A percentile compares a stretch with the other conserved stretches of the same genome.
Conservation (phyloP, 1,140 invertebrate species). For the Drosophila eugracilis region DNA sequence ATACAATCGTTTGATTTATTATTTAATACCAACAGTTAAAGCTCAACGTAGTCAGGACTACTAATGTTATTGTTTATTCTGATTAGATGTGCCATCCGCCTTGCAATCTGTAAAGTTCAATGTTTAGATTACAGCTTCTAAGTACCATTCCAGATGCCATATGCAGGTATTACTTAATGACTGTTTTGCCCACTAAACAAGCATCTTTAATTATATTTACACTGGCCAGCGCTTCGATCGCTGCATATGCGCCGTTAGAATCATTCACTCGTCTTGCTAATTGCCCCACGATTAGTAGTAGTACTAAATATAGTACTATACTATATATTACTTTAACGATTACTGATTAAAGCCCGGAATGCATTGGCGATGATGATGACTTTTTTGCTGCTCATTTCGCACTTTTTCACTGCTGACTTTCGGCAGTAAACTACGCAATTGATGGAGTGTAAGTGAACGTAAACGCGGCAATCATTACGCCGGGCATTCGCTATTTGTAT, state of each 20-base stretch:
- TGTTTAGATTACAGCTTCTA: not conserved
- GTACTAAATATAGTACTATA: slow-evolving; percentile 27
- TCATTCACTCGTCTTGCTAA: slow-evolving; percentile 36
- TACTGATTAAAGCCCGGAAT: slow-evolving; percentile 18
- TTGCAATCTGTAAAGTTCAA: not conserved
- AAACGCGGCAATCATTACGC: slow-evolving; percentile 27
- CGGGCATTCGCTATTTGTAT: slow-evolving; percentile 68
- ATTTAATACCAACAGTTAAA: too few relatives aligned
- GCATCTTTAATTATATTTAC: slow-evolving; percentile 36
- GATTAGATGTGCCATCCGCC: not conserved
- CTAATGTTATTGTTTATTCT: not conserved
- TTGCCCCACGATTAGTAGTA: slow-evolving; percentile 19
- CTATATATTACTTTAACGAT: not conserved
- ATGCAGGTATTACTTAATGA: not conserved
- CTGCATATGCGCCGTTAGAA: slow-evolving; percentile 20
- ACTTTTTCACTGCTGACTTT: slow-evolving; percentile 10
- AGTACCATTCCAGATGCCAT: not conserved
- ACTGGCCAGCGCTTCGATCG: slow-evolving; percentile 8
- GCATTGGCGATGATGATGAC: slow-evolving; percentile 22
- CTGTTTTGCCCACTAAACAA: slow-evolving; percentile 17
- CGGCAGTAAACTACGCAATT: slow-evolving; percentile 62
- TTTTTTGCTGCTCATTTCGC: not conserved
- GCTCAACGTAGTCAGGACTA: not conserved
- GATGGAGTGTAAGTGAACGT: slow-evolving; percentile 34
- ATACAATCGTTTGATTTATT: too few relatives aligned